Evolutionary conservation across 1,140 invertebrate genomes (phyloP).

Genomic region (Meloidogyne floridensis): DNA sequence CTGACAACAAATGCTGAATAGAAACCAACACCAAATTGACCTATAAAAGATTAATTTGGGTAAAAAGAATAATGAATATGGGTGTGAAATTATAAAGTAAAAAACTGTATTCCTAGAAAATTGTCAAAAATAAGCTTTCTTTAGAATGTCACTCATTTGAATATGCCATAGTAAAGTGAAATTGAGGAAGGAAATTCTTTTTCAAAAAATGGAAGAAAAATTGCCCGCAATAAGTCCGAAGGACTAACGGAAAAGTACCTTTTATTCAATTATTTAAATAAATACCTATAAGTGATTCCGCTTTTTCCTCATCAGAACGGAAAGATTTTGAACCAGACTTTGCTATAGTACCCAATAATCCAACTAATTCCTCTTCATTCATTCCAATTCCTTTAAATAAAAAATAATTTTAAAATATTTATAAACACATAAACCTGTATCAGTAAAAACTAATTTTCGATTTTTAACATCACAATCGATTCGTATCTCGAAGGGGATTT

Average conservation of each 20-base stretch:
- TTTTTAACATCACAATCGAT: conserved; percentile 76
- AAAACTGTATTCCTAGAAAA: too few species aligned
- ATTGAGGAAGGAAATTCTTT: too few species aligned
- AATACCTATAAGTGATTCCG: conserved; percentile 75
- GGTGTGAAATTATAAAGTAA: too few species aligned
- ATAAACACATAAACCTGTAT: conserved; percentile 38
- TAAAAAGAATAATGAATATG: too few species aligned
- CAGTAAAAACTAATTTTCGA: conserved; percentile 47
- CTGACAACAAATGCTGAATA: conserved; percentile 95
- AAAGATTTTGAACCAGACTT: conserved; percentile 86
- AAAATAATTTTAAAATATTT: conserved; percentile 66
- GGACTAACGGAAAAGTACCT: too few species aligned
- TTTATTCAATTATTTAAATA: too few species aligned
- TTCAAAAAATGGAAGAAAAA: too few species aligned
- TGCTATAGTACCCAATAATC: conserved; percentile 91
- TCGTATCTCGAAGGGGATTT: conserved; percentile 78
- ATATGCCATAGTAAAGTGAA: too few species aligned
- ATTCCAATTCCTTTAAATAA: conserved; percentile 87
- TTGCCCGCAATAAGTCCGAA: too few species aligned
- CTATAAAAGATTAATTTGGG: conserved; percentile 66
- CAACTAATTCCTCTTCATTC: conserved; percentile 85
- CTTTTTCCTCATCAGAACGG: conserved; percentile 47
- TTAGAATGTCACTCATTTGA: too few species aligned
- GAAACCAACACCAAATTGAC: conserved; percentile 97
- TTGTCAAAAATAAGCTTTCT: too few species aligned